Percentiles rank a stretch among this genome's conserved stretches.
Conservation (phyloP, 1,140 invertebrate genomes). For the Meloidogyne floridensis region DNA sequence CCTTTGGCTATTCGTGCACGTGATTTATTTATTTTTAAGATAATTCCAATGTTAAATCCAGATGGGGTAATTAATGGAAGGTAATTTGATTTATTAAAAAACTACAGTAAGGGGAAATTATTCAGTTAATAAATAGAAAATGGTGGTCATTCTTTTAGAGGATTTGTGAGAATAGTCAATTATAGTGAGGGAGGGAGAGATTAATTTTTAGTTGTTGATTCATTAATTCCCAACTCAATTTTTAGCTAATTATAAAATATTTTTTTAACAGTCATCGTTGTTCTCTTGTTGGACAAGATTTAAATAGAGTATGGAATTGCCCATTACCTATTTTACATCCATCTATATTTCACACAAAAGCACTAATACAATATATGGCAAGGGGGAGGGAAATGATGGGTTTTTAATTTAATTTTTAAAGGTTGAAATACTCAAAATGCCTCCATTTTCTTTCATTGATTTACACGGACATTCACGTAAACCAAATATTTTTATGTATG, state of each 20-base stretch:
- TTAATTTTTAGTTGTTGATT: too few species aligned
- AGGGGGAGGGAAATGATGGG: constrained; percentile 27
- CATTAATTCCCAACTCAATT: too few species aligned
- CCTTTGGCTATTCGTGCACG: constrained; percentile 45
- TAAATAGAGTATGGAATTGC: constrained; percentile 84
- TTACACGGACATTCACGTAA: constrained; percentile 84
- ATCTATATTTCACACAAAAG: constrained; percentile 89
- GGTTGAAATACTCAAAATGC: constrained; percentile 50
- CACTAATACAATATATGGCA: constrained; percentile 66
- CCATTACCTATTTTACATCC: constrained; percentile 79
- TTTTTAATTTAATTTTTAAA: constrained; percentile 27
- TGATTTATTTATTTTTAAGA: constrained; percentile 77
- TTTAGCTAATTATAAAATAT: background rate
- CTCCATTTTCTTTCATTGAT: constrained; percentile 85
- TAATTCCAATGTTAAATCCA: constrained; percentile 94
- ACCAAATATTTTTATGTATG: constrained; percentile 86
- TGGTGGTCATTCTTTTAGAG: too few species aligned
- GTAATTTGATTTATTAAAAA: background rate
- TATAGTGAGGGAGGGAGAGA: too few species aligned
- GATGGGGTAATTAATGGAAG: constrained; percentile 80
- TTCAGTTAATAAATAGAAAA: too few species aligned
- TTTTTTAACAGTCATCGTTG: constrained; percentile 74
- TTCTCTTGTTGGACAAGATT: constrained; percentile 75
- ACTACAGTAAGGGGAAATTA: too few species aligned
- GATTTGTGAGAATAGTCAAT: too few species aligned